Base-by-base conservation (phyloP, 2,113 vertebrate genomes). In the Catagonus wagneri region DNA sequence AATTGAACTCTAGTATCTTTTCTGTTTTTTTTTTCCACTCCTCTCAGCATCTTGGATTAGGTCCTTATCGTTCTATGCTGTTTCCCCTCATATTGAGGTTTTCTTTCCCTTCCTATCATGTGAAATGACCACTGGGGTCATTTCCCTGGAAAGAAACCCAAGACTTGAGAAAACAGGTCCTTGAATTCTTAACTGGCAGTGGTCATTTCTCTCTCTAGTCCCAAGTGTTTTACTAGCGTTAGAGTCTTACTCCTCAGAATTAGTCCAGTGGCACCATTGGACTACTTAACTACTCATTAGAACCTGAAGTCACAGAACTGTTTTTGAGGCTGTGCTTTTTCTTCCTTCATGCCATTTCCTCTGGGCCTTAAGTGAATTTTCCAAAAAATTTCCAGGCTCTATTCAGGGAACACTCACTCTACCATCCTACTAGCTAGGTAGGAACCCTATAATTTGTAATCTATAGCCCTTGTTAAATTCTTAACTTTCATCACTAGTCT, bases 391-490 rank as follows among this genome's bases (percentile, higher is more conserved):
- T 76, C 36, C 39, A 78, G 61, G 19, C 11, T 44, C 16, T 81
- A 7, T 76, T 93, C 65, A 81, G 84, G 80, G 60, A 14, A 34
- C 56, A 60, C 12, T 22, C 58, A 66, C 44, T 69, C 29, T 22
- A 7, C 54, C 61, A 58, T 76, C 66, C 83, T 89, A 15, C 54
- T 76, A 76, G n/a, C 75, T 90, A 61, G 39, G 52, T 79, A 79
- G 69, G 63, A 96, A 36, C 60, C 71, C 94, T 96, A 4, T 96
- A 75, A 92, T 92, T 87, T 96, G 56, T 92, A 58, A 96, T 85
- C 75, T 34, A 2, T 81, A 52, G n/a, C 58, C 34, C 66, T 95
- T 93, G 52, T 94, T 89, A 95, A 93, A 69, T 86, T 94, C 72
- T 92, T 86, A 88, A 27, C 68, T 96, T 85, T 91, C 83, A 89